Evolutionary conservation across 53 echinoderm and acorn worm genomes (phyloP).

Genomic region (Paelopatides confundens): DNA sequence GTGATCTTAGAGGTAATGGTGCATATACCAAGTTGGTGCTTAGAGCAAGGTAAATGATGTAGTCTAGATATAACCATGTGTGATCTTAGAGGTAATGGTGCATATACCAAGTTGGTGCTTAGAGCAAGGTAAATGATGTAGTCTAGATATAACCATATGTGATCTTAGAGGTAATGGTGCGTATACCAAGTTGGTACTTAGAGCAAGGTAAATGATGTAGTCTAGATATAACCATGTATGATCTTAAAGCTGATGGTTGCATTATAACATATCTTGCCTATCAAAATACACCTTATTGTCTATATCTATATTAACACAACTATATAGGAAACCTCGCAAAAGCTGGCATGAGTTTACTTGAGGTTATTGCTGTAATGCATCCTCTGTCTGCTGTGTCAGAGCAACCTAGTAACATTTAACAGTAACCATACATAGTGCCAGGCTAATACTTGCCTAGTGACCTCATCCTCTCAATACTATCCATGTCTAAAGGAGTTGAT

Average conservation of each 20-base stretch:
- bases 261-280: too few relatives aligned
- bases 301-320: too few relatives aligned
- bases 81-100: background rate
- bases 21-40: conserved; percentile 19
- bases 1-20: conserved; percentile 1
- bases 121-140: background rate
- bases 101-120: conserved; percentile 23
- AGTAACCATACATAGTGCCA: too few relatives aligned
- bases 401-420: too few relatives aligned
- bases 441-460: too few relatives aligned
- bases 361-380: too few relatives aligned
- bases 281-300: too few relatives aligned
- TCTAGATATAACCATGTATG: background rate
- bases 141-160: background rate
- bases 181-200: conserved; percentile 13
- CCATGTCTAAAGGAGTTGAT: too few relatives aligned
- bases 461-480: too few relatives aligned
- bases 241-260: conserved; percentile 6
- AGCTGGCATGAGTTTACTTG: too few relatives aligned
- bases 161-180: conserved; percentile 2
- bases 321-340: too few relatives aligned
- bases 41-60: conserved; percentile 2
- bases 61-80: background rate
- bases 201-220: background rate
- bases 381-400: too few relatives aligned